Conservation (phyloP, 2,888 invertebrate species). For the Drosophila lutescens region DNA sequence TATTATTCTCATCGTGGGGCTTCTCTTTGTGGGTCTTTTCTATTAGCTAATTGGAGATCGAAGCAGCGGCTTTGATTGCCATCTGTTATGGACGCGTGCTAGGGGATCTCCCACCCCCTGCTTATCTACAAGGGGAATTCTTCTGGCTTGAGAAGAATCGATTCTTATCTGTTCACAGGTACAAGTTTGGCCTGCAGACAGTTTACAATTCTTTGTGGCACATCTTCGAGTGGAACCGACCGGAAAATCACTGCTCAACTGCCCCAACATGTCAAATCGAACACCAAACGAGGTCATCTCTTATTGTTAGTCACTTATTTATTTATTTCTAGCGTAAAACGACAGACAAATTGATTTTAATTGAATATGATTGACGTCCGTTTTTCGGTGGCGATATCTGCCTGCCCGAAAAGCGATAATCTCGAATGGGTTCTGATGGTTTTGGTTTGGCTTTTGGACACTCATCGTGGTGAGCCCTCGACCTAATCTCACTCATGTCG, state of each 20-base stretch:
- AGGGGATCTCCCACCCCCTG: slow-evolving; percentile 2
- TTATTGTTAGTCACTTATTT: slow-evolving; percentile 52
- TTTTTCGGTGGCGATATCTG: slow-evolving; percentile 27
- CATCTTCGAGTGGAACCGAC: slow-evolving; percentile 12
- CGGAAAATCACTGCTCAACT: not conserved
- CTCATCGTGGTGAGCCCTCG: slow-evolving; percentile 10
- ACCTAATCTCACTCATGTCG: slow-evolving; percentile 31
- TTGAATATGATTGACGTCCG: slow-evolving; percentile 56
- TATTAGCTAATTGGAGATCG: slow-evolving; percentile 63
- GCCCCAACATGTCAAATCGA: slow-evolving; percentile 23
- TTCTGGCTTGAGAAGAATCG: not conserved
- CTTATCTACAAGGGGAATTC: slow-evolving; percentile 22
- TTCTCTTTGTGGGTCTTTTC: slow-evolving; percentile 21
- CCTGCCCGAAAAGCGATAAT: slow-evolving; percentile 21
- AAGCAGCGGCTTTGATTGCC: slow-evolving; percentile 39
- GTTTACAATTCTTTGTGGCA: not conserved
- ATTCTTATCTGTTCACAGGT: slow-evolving; percentile 14
- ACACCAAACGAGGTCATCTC: slow-evolving; percentile 43
- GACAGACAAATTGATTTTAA: slow-evolving; percentile 56
- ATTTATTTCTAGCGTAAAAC: slow-evolving; percentile 63
- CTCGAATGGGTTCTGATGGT: slow-evolving; percentile 9
- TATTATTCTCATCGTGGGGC: slow-evolving; percentile 15
- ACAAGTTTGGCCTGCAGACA: not conserved
- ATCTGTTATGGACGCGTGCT: slow-evolving; percentile 57
- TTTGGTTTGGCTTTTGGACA: slow-evolving; percentile 14